phyloP scores from a whole-genome alignment of 1,140 invertebrate species.

The Drosophila mayri region DNA sequence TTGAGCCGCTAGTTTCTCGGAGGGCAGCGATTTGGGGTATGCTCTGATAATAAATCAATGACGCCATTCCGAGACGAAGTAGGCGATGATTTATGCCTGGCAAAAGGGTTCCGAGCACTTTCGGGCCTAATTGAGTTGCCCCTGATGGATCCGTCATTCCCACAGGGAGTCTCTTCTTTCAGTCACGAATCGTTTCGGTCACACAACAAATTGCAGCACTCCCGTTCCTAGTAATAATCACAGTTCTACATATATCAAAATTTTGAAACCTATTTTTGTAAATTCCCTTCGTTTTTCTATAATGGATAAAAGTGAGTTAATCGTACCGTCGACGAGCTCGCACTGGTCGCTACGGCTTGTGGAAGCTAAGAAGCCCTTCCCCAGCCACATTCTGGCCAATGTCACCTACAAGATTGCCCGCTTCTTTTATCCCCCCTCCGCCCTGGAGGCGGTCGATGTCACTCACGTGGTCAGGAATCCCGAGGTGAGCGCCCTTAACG shows the following conservation, averaged over 20 bases:
- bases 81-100: conserved; percentile 56
- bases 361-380: conserved; percentile 22
- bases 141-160: conserved; percentile 34
- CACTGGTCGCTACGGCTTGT: conserved; percentile 24
- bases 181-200: neutral
- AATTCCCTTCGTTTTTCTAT: neutral
- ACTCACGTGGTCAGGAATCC: conserved; percentile 15
- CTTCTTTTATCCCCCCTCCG: conserved; percentile 40
- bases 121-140: conserved; percentile 37
- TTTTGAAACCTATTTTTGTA: neutral
- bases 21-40: conserved; percentile 11
- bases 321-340: neutral
- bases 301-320: neutral
- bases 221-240: neutral
- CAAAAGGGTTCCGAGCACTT: conserved; percentile 18
- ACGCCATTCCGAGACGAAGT: conserved; percentile 26
- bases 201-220: conserved; percentile 1
- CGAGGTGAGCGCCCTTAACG: neutral
- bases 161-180: neutral
- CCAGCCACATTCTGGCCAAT: conserved; percentile 13
- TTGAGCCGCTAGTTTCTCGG: conserved; percentile 6
- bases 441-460: conserved; percentile 3
- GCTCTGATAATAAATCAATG: conserved; percentile 68
- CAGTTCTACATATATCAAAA: neutral
- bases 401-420: conserved; percentile 26